Evolutionary conservation across 2,888 invertebrate species (phyloP), one percentile per base, ranked within the genome.

Genomic region (Megastigmus dorsalis): DNA sequence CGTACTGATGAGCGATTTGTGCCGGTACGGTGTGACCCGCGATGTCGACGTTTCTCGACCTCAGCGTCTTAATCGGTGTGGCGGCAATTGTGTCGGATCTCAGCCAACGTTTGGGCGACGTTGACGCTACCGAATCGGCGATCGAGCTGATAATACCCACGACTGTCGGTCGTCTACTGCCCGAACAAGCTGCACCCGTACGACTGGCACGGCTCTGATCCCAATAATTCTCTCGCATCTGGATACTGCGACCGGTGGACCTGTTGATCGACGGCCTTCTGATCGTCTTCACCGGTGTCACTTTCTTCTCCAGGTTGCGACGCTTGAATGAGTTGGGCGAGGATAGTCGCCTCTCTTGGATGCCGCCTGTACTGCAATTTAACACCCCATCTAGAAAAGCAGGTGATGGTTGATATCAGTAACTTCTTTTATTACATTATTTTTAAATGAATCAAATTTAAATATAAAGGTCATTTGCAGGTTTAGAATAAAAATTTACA

Each of bases 51-150:
- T 89, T 88, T 13, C 88, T 84, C 0, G 88, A 89, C 6, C 88
- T 85, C 6, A 89, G 67, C 0, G 88, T 88, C 75, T 87, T 88
- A 0, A 88, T 84, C 7, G 88, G 88, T 0, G 85, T 88, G 1
- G 88, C 88, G 0, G 88, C 88, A n/a, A 87, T 82, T 1, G 88
- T 88, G 67, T 88, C 88, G 1, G 88, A 89, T 36, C 88, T 84
- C 15, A 88, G 78, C 85, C 88, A 88, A n/a, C 87, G 84, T 30
- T 87, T 87, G 0, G 85, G 83, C 5, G 72, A 62, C 1, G 71
- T 41, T 2, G 76, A 38, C 26, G n/a, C 26, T 48, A 52, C 43
- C 0, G 63, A 55, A 7, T 62, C 62, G 7, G 50, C 4, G 5
- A 59, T 62, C 54, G 74, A 55, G 5, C 15, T 67, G 1, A 78